A percentile compares a stretch with the other conserved stretches of the same genome.
Conservation (phyloP, 2,113 vertebrate genomes). For the Prunella fulvescens region DNA sequence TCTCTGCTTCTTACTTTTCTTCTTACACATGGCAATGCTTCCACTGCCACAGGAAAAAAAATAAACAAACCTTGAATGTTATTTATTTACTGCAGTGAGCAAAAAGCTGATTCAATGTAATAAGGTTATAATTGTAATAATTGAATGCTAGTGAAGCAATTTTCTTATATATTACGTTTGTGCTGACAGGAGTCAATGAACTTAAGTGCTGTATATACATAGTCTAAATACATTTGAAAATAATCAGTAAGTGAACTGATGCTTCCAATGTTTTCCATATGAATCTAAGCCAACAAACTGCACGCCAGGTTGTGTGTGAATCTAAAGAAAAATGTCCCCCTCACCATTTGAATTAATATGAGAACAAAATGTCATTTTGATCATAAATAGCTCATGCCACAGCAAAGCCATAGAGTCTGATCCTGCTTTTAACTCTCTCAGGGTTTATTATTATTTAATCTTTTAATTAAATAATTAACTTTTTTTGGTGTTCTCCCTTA, state of each 20-base stretch:
- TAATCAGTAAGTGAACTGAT: not conserved
- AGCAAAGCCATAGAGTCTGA: not conserved
- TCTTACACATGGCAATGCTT: not conserved
- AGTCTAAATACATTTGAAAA: slow-evolving; percentile 1
- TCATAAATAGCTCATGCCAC: not conserved
- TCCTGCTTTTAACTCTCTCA: not conserved
- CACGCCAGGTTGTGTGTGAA: not conserved
- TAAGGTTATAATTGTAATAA: slow-evolving; percentile 46
- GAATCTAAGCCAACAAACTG: not conserved
- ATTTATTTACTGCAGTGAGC: slow-evolving; percentile 1
- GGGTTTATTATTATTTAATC: not conserved
- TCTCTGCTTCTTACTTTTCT: not conserved
- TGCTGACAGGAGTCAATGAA: slow-evolving; percentile 31
- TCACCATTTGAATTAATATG: not conserved
- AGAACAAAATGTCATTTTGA: not conserved
- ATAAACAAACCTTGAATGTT: not conserved
- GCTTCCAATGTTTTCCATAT: not conserved
- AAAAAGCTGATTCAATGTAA: slow-evolving; percentile 20
- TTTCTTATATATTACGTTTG: not conserved
- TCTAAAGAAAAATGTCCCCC: not conserved
- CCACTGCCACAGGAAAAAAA: not conserved
- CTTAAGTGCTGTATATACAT: not conserved
- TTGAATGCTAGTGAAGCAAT: slow-evolving; percentile 2
- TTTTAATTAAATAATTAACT: not conserved
- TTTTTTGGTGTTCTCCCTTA: not conserved